Conservation (phyloP, 2,113 vertebrate species). For the Lepus timidus region DNA sequence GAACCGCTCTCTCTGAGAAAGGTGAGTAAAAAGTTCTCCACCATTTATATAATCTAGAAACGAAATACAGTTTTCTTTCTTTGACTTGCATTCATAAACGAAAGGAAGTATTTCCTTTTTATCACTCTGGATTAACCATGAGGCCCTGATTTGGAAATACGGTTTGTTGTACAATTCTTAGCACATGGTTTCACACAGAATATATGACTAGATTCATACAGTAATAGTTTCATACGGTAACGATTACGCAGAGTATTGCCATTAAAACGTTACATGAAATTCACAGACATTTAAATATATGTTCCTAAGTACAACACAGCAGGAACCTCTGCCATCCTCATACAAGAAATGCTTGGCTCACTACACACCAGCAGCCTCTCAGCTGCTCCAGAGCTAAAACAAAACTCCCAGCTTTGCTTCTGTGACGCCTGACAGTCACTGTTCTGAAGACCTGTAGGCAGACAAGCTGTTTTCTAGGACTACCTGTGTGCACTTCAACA, state of each 20-base stretch:
- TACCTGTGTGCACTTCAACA: background rate
- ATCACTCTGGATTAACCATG: slow-evolving; percentile 31
- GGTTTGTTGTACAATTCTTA: slow-evolving; percentile 12
- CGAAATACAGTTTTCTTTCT: slow-evolving; percentile 82
- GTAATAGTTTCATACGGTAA: slow-evolving; percentile 27
- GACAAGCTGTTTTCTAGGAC: background rate
- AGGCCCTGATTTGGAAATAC: slow-evolving; percentile 5
- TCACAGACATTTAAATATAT: slow-evolving; percentile 14
- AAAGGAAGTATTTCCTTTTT: slow-evolving; percentile 58
- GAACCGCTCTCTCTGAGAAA: slow-evolving; percentile 98
- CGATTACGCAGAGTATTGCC: background rate
- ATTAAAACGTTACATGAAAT: slow-evolving; percentile 44
- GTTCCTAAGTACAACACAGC: background rate
- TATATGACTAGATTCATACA: background rate
- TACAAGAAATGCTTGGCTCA: background rate
- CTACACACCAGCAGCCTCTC: background rate
- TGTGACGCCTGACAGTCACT: background rate
- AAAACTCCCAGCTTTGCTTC: background rate
- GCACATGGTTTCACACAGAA: background rate
- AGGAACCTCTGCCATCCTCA: background rate
- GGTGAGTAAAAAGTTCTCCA: slow-evolving; percentile 98
- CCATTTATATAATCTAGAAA: slow-evolving; percentile 98
- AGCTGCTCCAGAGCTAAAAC: background rate
- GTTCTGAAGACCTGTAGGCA: background rate
- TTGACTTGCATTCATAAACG: slow-evolving; percentile 73